Evolutionary conservation across 2,113 vertebrate genomes (phyloP).

Genomic region (human): DNA sequence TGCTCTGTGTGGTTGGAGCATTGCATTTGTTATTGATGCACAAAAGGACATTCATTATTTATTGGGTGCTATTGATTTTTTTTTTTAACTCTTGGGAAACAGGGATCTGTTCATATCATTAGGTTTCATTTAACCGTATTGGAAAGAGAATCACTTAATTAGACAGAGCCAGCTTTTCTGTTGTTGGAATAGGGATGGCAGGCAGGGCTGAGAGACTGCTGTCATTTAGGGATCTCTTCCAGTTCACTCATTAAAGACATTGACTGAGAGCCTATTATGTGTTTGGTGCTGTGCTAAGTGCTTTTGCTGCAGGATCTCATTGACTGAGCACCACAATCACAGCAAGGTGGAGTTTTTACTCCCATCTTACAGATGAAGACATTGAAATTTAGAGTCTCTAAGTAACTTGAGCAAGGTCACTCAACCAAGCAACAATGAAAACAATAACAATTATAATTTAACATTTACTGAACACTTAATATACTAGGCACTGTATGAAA

Average conservation of each 20-base stretch:
- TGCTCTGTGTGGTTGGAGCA: neutral
- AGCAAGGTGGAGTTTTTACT: neutral
- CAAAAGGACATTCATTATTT: conserved; percentile 49
- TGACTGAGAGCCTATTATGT: neutral
- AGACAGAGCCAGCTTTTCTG: neutral
- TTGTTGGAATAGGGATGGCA: neutral
- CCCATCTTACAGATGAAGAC: neutral
- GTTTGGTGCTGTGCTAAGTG: neutral
- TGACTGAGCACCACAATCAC: neutral
- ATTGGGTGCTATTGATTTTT: conserved; percentile 17
- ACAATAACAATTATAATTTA: neutral
- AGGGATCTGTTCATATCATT: neutral
- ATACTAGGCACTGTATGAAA: neutral
- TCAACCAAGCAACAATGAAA: neutral
- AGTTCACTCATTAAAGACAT: neutral
- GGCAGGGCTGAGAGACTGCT: neutral
- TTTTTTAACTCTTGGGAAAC: conserved; percentile 16
- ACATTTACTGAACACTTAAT: neutral
- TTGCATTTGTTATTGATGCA: neutral
- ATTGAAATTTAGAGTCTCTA: neutral
- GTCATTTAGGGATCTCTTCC: neutral
- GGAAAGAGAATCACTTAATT: neutral
- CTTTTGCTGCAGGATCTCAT: neutral
- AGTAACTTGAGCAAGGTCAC: neutral
- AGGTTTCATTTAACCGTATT: neutral